Evolutionary conservation across 2,113 vertebrate genomes (phyloP).

Genomic region (Pandion haliaetus): DNA sequence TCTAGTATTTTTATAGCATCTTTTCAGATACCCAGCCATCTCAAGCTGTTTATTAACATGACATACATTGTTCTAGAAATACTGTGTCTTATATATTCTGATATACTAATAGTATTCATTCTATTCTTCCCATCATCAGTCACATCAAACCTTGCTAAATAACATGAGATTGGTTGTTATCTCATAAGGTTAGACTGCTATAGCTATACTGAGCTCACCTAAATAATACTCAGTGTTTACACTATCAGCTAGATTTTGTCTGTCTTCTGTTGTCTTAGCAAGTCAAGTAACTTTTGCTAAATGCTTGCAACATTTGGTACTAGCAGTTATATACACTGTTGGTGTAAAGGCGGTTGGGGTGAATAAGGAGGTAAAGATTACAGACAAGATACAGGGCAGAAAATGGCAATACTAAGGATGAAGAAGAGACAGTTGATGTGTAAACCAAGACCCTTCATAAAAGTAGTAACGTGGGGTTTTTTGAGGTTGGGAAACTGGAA

Average conservation of each 20-base stretch:
- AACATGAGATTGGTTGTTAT: background rate
- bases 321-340: background rate
- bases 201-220: background rate
- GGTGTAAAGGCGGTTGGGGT: background rate
- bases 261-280: background rate
- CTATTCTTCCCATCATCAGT: background rate
- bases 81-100: background rate
- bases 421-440: background rate
- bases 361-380: background rate
- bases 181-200: background rate
- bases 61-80: background rate
- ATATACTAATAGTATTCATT: background rate
- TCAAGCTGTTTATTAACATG: background rate
- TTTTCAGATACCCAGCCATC: background rate
- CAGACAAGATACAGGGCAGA: background rate
- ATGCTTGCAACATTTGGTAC: background rate
- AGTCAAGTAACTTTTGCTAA: background rate
- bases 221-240: background rate
- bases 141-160: background rate
- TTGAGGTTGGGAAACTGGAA: background rate
- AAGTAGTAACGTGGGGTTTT: background rate
- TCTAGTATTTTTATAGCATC: background rate
- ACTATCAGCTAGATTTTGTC: background rate
- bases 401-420: background rate
- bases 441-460: background rate